Evolutionary conservation across 2,797 vertebrate genomes (phyloP), one percentile per base, ranked within the genome.

Genomic region (Platalea minor): DNA sequence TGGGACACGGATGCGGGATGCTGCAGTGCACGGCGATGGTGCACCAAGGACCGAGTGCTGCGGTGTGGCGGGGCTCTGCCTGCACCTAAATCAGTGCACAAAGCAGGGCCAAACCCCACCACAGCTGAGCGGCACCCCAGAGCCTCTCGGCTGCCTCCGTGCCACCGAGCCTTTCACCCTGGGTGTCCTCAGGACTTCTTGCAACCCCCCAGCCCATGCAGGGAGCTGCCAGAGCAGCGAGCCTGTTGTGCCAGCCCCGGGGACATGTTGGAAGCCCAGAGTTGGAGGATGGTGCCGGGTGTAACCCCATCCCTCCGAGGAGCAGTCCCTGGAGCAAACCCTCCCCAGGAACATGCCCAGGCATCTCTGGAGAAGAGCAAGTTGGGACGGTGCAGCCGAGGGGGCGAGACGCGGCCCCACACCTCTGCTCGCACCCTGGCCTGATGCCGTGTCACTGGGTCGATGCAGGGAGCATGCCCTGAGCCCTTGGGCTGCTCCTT

Each of bases 331-430:
- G 73, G 18, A 37, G 79, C 26, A 74, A 69, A 59, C 45, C n/a
- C 20, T 89, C n/a, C 39, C 50, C 72, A 54, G 72, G 50, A n/a
- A 59, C 86, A 19, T 69, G 81, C 67, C 51, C 70, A 37, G 70
- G 67, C 43, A 0, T 23, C 45, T 69, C 56, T 59, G 45, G 20
- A 53, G 56, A 74, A 54, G 56, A 28, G 16, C 77, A 73, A 35
- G 82, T 25, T 83, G 76, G 28, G 86, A 64, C 6, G 2, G 61
- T 17, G 50, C 72, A 64, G 81, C 54, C 6, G 1, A 48, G 67
- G 72, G 70, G 56, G 10, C 0, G 7, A 50, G 56, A 57, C 0
- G 0, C 0, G 1, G 65, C 67, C 77, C 72, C 33, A 28, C 54
- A 45, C 8, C 35, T 48, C 84, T 2, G 0, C 51, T 79, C 13